Base-by-base conservation (phyloP, 2,113 vertebrate species). In the Formicarius rufipectus region DNA sequence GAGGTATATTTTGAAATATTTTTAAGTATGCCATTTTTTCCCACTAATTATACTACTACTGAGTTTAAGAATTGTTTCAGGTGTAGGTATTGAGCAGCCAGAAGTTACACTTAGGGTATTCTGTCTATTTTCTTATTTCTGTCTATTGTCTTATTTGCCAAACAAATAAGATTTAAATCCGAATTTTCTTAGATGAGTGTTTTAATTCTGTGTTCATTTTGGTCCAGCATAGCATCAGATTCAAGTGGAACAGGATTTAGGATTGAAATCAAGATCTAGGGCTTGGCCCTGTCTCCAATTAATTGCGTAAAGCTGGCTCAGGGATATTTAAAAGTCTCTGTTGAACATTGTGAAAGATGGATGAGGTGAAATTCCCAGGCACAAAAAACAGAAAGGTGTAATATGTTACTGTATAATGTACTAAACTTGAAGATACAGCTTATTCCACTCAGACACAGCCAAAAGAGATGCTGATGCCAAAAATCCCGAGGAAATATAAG, bases 291-390 rank as follows among this genome's bases (percentile, higher is more conserved):
- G 55, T 82, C 69, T 83, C 62, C 71, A 89, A 62, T 89, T 93
- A 93, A 93, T 96, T 90, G 74, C 13, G 3, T 90, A 95, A 94
- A 96, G 53, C 89, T 94, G 91, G 91, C 71, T 87, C 58, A 52
- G 58, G 78, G 94, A 84, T 95, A 95, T 96, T 96, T 96, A 87
- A 93, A 95, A 96, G 84, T 79, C 87, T 94, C 84, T 89, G 56
- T 62, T 93, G 89, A 96, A 91, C 58, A 85, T 93, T 89, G 89
- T 91, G 84, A 74, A 96, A 97, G 93, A 97, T 90, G 87, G 72
- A 97, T 97, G 95, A 94, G 91, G 91, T 96, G 94, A 95, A 96
- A 96, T 94, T 97, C 94, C 71, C 87, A 95, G 89, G 78, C 89
- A 96, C 55, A 72, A 91, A 95, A 96, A 84, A 60, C 19, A 64